These are phyloP conservation scores for Eupelmus urozonus DNA, from an alignment of 2,888 invertebrate species.

Conservation along the genomic window DNA sequence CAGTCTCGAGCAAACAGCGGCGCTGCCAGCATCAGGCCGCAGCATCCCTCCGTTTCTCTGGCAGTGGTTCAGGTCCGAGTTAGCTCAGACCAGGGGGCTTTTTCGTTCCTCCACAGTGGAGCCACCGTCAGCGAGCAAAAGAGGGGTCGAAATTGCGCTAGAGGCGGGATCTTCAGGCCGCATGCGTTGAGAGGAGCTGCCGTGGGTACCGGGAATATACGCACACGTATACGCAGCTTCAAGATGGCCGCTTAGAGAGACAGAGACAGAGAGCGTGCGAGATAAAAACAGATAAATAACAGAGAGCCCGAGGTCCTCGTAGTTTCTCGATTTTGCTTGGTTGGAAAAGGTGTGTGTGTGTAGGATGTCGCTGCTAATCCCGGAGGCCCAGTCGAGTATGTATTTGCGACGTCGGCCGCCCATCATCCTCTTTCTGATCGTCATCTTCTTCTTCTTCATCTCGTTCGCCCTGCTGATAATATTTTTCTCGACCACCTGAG, in stretches of 20 bases:
- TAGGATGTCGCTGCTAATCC: conserved; percentile 41
- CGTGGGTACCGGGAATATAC: neutral
- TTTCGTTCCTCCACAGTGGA: conserved; percentile 25
- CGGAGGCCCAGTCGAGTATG: conserved; percentile 37
- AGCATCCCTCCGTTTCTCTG: conserved; percentile 18
- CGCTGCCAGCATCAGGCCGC: conserved; percentile 42
- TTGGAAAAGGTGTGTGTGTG: too few species aligned
- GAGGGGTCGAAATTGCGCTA: conserved; percentile 12
- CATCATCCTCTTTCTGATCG: conserved; percentile 59
- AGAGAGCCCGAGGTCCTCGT: too few species aligned
- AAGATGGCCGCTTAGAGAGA: conserved; percentile 65
- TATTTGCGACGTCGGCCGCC: conserved; percentile 53
- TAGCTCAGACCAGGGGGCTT: neutral
- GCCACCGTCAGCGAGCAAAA: conserved; percentile 40
- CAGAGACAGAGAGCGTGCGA: conserved; percentile 19
- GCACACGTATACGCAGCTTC: conserved; percentile 20
- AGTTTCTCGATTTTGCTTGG: too few species aligned
- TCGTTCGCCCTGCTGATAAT: conserved; percentile 60
- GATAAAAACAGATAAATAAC: conserved; percentile 29
- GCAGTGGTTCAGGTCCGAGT: neutral
- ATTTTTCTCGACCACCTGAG: conserved; percentile 59
- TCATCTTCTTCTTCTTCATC: conserved; percentile 60
- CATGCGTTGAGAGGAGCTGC: conserved; percentile 46
- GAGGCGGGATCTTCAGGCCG: conserved; percentile 37
- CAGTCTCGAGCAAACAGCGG: conserved; percentile 53